Evolutionary conservation across 2,888 invertebrate species (phyloP).

Genomic region (Chironomus tentans): DNA sequence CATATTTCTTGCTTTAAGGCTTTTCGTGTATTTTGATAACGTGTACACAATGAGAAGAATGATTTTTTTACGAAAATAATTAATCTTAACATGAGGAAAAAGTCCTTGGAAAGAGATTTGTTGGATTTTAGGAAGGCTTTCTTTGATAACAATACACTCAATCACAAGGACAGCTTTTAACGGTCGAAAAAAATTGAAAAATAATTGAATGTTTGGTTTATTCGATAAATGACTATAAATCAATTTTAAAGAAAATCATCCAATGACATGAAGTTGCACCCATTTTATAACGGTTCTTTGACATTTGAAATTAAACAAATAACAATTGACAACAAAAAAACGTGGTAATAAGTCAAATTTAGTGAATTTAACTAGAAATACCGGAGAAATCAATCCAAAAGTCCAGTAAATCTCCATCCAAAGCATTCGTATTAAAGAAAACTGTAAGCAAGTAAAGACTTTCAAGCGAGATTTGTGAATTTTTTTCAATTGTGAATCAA

Average conservation of each 20-base stretch:
- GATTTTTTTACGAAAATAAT: not conserved
- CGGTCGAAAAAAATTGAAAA: not conserved
- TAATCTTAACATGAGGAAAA: too few species aligned
- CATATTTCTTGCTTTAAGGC: slow-evolving; percentile 1
- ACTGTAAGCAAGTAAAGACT: not conserved
- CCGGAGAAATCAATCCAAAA: too few species aligned
- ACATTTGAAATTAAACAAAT: too few species aligned
- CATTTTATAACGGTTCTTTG: too few species aligned
- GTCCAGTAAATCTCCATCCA: too few species aligned
- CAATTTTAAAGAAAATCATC: too few species aligned
- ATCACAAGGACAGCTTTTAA: not conserved
- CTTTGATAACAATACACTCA: not conserved
- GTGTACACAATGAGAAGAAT: not conserved
- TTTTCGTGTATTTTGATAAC: not conserved
- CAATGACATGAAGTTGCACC: too few species aligned
- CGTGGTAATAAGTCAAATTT: too few species aligned
- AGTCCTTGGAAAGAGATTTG: too few species aligned
- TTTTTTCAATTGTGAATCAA: slow-evolving; percentile 7
- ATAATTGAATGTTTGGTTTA: not conserved
- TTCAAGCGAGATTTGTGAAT: not conserved
- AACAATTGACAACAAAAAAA: too few species aligned
- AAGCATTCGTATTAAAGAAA: too few species aligned
- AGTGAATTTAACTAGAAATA: too few species aligned
- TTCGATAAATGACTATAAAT: not conserved
- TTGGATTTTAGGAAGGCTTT: not conserved